phyloP scores from a whole-genome alignment of 2,113 vertebrate genomes.

The Pomatostomus ruficeps region DNA sequence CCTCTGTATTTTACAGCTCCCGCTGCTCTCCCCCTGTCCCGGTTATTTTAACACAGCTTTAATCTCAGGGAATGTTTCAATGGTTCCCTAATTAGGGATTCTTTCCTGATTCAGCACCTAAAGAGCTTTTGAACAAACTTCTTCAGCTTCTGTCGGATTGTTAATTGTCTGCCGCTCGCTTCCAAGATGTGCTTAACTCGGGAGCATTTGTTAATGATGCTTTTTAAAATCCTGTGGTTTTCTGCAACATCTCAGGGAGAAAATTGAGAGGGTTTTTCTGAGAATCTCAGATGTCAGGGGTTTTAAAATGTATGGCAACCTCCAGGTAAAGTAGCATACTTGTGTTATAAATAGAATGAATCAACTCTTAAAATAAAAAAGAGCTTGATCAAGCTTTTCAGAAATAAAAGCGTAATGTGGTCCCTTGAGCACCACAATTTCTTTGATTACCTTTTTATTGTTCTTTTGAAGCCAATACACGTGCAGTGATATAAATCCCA shows the following conservation, averaged over 20 bases:
- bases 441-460: slow-evolving; percentile 61
- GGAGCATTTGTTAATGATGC: neutral
- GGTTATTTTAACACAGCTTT: neutral
- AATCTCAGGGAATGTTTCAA: neutral
- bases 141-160: neutral
- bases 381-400: slow-evolving; percentile 41
- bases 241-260: neutral
- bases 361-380: slow-evolving; percentile 13
- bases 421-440: slow-evolving; percentile 45
- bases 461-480: slow-evolving; percentile 36
- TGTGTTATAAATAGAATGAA: slow-evolving; percentile 41
- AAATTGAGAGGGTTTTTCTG: neutral
- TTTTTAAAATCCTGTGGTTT: neutral
- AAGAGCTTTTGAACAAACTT: neutral
- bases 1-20: neutral
- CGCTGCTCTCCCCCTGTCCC: neutral
- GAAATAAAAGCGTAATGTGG: slow-evolving; percentile 27
- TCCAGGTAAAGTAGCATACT: slow-evolving; percentile 24
- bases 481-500: slow-evolving; percentile 29
- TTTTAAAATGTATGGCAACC: slow-evolving; percentile 2
- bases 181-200: neutral
- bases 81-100: neutral
- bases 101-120: neutral
- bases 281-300: slow-evolving; percentile 6
- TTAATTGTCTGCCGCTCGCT: neutral